Evolutionary conservation across 64 coral and sea anemone genomes (phyloP), one percentile per base, ranked within the genome.

Genomic region (Astreopora myriophthalma): DNA sequence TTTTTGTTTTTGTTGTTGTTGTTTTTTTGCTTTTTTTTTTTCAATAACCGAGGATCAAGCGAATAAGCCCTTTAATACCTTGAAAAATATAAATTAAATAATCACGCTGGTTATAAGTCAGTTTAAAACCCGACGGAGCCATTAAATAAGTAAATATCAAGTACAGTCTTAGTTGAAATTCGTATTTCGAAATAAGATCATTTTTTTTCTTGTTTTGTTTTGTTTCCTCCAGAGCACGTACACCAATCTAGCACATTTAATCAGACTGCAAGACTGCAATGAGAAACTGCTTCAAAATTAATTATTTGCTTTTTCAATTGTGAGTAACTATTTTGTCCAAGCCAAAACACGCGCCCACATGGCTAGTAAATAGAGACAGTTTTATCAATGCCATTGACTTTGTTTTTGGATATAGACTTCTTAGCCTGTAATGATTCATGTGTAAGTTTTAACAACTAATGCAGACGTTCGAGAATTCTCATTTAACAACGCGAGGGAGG

Each of bases 321-420:
- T 8, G 49, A 37, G 20, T 37, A 20, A 38, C 34, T 38, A 1
- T 62, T 38, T 64, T 3, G 16, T 8, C 2, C 8, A 64, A 83
- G 57, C 19, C 79, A 83, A 12, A 83, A 83, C 51, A 64, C 35
- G 36, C 79, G 57, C 79, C 34, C 19, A 83, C 70, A 12, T 73
- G 34, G 70, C 1, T 16, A 22, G 31, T 73, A 19, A 73, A 8
- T 14, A n/a, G 2, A 3, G 3, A 36, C 33, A 38, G 31, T 64
- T 73, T 37, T n/a, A 36, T 38, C 33, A 37, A 14, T 73, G 12
- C 9, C 70, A 23, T 6, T 35, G 32, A 38, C 38, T 73, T 36
- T 73, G 70, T 38, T 35, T 64, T 64, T 31, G 26, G 20, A 8
- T 9, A 67, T 67, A 31, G 19, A 14, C 70, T 5, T 32, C 6